Evolutionary conservation across 2,797 vertebrate genomes (phyloP).

Genomic region (Acridotheres tristis): DNA sequence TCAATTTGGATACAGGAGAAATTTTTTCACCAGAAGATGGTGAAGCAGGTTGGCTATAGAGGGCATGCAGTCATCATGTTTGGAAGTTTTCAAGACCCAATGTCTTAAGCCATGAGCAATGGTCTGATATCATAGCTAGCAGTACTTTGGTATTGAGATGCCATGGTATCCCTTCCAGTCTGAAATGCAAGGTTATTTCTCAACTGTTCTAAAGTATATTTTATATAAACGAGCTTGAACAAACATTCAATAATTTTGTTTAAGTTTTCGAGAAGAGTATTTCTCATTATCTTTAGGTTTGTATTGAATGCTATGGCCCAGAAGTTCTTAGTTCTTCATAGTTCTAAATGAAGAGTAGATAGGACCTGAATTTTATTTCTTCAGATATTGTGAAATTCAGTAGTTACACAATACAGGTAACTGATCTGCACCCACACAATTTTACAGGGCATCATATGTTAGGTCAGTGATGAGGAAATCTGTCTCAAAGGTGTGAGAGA

Average conservation of each 20-base stretch:
- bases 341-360: neutral
- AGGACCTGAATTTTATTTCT: neutral
- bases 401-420: neutral
- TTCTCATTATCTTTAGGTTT: neutral
- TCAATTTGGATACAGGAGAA: neutral
- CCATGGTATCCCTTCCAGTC: neutral
- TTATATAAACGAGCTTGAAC: neutral
- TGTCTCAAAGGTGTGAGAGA: neutral
- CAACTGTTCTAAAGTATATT: neutral
- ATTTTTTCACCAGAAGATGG: neutral
- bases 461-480: neutral
- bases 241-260: neutral
- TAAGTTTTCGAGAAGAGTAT: neutral
- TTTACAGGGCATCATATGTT: neutral
- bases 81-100: neutral
- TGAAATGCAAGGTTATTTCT: neutral
- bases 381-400: neutral
- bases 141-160: neutral
- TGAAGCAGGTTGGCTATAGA: neutral
- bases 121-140: neutral
- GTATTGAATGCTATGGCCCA: neutral
- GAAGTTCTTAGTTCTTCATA: neutral
- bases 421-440: neutral
- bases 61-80: neutral
- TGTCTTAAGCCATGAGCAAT: neutral